Evolutionary conservation across 2,113 vertebrate species (phyloP), one percentile per base, ranked within the genome.

Genomic region (Sturnus vulgaris): DNA sequence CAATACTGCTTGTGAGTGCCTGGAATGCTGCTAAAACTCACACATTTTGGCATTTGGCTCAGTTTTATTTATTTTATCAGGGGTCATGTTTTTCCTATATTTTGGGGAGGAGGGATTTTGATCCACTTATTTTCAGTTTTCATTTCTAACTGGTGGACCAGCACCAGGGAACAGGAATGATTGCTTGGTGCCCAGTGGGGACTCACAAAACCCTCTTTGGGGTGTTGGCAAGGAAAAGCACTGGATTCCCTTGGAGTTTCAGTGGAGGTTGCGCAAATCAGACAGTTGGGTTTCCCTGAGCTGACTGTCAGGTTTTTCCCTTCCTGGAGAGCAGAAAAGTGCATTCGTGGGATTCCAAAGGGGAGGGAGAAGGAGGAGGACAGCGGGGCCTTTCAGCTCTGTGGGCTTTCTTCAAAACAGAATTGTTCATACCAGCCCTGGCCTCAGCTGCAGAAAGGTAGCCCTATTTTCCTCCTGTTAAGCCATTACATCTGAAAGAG

Each of bases 321-420:
- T 92, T 92, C 78, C 78, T 90, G 92, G 69, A 96, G 78, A 92
- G 75, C 83, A 76, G 42, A 31, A 46, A 88, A 91, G 50, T 4
- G 10, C 76, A 95, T 94, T 95, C n/a, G 24, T 95, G 47, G 90
- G 86, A 97, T 97, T 91, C 92, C 94, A 86, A 83, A 84, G 90
- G 39, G 89, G 83, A 72, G 84, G 92, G 88, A 96, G 64, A 39
- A 78, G 50, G 40, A 93, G 69, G 35, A 86, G 77, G 87, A 95
- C 78, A 91, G 71, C 10, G 0, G 69, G 16, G 68, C 69, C 78
- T 91, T 95, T 89, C 95, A 86, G 81, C 56, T 65, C 69, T 53
- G 39, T 7, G 7, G 76, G 73, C 86, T 87, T 91, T 83, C 82
- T 88, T 89, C 59, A 83, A 70, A 89, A 85, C 92, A 66, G 92